Conservation (phyloP, 2,888 invertebrate species). For the Acleris laterana region DNA sequence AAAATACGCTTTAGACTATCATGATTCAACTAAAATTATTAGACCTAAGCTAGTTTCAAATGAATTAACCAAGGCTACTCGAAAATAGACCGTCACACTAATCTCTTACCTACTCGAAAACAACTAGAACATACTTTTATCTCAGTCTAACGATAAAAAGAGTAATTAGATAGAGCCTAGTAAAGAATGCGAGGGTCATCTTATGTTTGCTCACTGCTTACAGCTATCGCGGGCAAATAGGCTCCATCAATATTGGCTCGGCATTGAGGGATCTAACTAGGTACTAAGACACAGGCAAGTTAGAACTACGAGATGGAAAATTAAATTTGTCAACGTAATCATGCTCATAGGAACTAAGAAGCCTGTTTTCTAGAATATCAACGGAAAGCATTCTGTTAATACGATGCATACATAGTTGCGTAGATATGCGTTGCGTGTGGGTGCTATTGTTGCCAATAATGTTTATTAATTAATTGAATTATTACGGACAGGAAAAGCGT, state of each 20-base stretch:
- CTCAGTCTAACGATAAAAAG: constrained; percentile 21
- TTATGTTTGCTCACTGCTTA: constrained; percentile 20
- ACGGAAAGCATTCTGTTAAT: constrained; percentile 44
- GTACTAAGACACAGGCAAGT: constrained; percentile 33
- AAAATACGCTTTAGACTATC: not conserved
- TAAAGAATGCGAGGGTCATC: constrained; percentile 29
- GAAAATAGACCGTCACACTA: not conserved
- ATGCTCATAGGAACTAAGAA: constrained; percentile 26
- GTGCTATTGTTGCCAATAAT: constrained; percentile 13
- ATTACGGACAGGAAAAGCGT: not conserved
- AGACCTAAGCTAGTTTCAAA: not conserved
- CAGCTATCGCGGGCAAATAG: constrained; percentile 35
- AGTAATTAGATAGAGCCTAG: constrained; percentile 15
- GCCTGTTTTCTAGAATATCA: constrained; percentile 34
- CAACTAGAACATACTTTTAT: constrained; percentile 4
- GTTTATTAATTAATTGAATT: not conserved
- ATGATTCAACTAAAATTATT: constrained; percentile 4
- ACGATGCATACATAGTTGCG: constrained; percentile 46
- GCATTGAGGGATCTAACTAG: constrained; percentile 31
- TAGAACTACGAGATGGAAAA: constrained; percentile 24
- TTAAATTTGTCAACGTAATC: constrained; percentile 12
- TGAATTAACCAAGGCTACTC: not conserved
- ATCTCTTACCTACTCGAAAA: constrained; percentile 3
- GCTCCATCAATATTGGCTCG: constrained; percentile 32
- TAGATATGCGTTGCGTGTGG: constrained; percentile 38